phyloP scores from a whole-genome alignment of 2,113 vertebrate genomes.

The Polypterus bichir region DNA sequence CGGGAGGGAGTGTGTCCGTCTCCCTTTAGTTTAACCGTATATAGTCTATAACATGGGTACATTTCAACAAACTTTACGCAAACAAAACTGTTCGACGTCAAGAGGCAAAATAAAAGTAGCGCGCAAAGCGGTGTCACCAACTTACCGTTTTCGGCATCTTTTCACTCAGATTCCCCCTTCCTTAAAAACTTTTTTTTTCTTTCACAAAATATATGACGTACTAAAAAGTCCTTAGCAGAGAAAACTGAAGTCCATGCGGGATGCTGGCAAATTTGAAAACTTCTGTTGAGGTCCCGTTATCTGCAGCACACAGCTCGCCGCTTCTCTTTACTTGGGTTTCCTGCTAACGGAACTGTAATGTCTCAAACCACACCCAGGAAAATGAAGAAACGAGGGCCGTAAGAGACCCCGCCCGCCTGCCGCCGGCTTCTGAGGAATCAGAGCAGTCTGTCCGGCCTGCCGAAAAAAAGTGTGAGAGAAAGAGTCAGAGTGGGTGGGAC shows the following conservation, averaged over 20 bases:
- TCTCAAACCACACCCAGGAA: conserved; percentile 69
- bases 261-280: conserved; percentile 13
- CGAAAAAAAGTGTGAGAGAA: neutral
- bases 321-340: conserved; percentile 34
- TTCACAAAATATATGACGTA: conserved; percentile 18
- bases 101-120: no score
- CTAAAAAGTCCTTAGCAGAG: conserved; percentile 24
- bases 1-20: no score
- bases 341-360: conserved; percentile 57
- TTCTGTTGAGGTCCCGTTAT: conserved; percentile 24
- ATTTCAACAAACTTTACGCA: no score
- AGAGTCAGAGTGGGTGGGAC: neutral
- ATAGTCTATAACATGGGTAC: no score
- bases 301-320: conserved; percentile 18
- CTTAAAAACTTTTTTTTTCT: neutral
- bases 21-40: no score
- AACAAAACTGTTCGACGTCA: no score
- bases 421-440: no score
- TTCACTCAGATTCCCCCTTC: conserved; percentile 10
- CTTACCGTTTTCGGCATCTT: conserved; percentile 60
- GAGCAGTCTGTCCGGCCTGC: no score
- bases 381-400: conserved; percentile 7
- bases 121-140: neutral
- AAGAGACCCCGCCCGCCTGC: conserved; percentile 1
- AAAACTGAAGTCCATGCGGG: conserved; percentile 48